A percentile compares a stretch with the other conserved stretches of the same genome.
phyloP scores from a whole-genome alignment of 2,888 invertebrate species.

The Folsomia manolachei region DNA sequence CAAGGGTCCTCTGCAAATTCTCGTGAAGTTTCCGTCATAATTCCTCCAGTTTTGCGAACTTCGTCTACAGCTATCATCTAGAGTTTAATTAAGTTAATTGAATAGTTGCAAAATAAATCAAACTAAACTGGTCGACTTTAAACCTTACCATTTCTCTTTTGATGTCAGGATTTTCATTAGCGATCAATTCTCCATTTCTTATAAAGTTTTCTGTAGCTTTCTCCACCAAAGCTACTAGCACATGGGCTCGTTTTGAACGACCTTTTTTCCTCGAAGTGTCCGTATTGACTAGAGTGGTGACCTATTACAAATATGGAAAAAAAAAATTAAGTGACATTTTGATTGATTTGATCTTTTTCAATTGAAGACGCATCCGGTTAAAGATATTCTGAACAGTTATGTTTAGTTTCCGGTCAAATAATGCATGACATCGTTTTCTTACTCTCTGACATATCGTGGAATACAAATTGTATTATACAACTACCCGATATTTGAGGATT shows the following conservation, averaged over 20 bases:
- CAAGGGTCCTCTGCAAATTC: slow-evolving; percentile 61
- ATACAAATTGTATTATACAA: not conserved
- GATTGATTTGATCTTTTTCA: too few relatives aligned
- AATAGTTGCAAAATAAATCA: too few relatives aligned
- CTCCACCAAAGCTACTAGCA: slow-evolving; percentile 60
- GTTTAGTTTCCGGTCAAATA: too few relatives aligned
- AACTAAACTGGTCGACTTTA: too few relatives aligned
- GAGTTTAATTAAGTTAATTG: too few relatives aligned
- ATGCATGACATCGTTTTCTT: too few relatives aligned
- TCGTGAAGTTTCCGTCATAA: slow-evolving; percentile 57
- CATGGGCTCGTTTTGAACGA: slow-evolving; percentile 59
- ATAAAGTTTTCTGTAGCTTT: slow-evolving; percentile 60
- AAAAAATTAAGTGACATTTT: too few relatives aligned
- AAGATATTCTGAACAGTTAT: too few relatives aligned
- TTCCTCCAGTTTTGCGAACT: slow-evolving; percentile 58
- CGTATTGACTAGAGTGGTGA: slow-evolving; percentile 60
- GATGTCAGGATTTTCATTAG: slow-evolving; percentile 58
- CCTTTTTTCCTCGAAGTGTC: slow-evolving; percentile 59
- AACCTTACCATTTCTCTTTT: slow-evolving; percentile 58
- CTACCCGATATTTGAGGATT: too few relatives aligned
- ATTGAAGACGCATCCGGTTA: too few relatives aligned
- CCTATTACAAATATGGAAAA: slow-evolving; percentile 54
- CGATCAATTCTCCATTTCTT: slow-evolving; percentile 58
- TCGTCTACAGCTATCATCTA: slow-evolving; percentile 59
- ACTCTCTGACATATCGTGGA: not conserved